Percentiles rank a stretch among this genome's conserved stretches.
phyloP scores from a whole-genome alignment of 2,113 vertebrate species.

The Picathartes gymnocephalus region DNA sequence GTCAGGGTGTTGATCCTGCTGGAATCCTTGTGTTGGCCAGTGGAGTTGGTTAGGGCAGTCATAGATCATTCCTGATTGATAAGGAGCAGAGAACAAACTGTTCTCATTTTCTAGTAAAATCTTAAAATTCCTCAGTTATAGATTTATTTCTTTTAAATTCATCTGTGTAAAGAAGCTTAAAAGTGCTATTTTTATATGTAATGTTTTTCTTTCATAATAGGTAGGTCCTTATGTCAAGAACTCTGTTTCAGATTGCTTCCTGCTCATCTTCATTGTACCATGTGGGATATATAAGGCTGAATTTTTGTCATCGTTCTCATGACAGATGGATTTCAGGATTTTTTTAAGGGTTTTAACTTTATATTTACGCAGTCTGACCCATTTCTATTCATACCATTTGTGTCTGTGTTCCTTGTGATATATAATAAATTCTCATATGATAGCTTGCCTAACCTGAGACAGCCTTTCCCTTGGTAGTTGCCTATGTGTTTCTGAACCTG shows the following conservation, averaged over 20 bases:
- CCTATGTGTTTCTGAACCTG: not conserved
- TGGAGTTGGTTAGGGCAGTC: not conserved
- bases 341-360: not conserved
- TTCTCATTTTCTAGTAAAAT: not conserved
- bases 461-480: not conserved
- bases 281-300: not conserved
- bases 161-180: not conserved
- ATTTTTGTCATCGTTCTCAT: not conserved
- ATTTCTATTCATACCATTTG: not conserved
- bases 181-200: not conserved
- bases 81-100: not conserved
- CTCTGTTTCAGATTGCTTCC: not conserved
- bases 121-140: not conserved
- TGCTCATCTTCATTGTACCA: not conserved
- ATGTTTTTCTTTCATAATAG: not conserved
- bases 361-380: not conserved
- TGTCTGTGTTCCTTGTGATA: not conserved
- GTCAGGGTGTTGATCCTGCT: fast-evolving
- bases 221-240: not conserved
- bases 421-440: not conserved
- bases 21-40: not conserved
- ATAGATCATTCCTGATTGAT: not conserved
- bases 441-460: not conserved
- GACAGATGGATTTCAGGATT: not conserved
- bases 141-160: not conserved